These are phyloP conservation scores for Colletes collaris DNA, from an alignment of 2,888 invertebrate species.

Conservation along the genomic window DNA sequence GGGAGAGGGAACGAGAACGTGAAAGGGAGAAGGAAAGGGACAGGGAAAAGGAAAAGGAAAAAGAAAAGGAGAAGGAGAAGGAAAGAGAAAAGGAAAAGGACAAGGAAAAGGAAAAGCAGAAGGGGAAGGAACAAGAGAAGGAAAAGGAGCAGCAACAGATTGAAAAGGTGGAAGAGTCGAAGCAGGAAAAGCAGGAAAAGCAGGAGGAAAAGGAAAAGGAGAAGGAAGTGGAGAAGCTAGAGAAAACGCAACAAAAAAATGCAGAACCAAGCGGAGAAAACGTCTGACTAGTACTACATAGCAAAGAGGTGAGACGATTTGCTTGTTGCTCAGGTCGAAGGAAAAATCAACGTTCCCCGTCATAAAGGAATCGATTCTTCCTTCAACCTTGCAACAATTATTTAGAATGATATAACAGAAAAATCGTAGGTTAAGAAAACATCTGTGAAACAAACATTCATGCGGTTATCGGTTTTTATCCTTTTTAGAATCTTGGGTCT, in stretches of 20 bases:
- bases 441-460: too few relatives aligned
- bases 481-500: too few relatives aligned
- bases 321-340: neutral
- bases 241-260: conserved; percentile 53
- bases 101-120: conserved; percentile 26
- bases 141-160: conserved; percentile 57
- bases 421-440: too few relatives aligned
- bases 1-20: conserved; percentile 69
- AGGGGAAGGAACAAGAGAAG: conserved; percentile 13
- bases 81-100: conserved; percentile 46
- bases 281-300: conserved; percentile 81
- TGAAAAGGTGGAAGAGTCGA: conserved; percentile 50
- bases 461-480: too few relatives aligned
- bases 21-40: conserved; percentile 64
- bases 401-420: too few relatives aligned
- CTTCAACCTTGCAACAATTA: too few relatives aligned
- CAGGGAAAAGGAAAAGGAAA: conserved; percentile 48
- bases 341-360: too few relatives aligned
- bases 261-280: conserved; percentile 71
- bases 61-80: conserved; percentile 47
- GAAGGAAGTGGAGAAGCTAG: conserved; percentile 28
- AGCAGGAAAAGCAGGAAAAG: conserved; percentile 26
- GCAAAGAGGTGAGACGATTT: conserved; percentile 74
- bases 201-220: conserved; percentile 37
- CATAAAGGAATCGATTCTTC: too few relatives aligned